Evolutionary conservation across 2,113 vertebrate genomes (phyloP).

Genomic region (Marmota monax): DNA sequence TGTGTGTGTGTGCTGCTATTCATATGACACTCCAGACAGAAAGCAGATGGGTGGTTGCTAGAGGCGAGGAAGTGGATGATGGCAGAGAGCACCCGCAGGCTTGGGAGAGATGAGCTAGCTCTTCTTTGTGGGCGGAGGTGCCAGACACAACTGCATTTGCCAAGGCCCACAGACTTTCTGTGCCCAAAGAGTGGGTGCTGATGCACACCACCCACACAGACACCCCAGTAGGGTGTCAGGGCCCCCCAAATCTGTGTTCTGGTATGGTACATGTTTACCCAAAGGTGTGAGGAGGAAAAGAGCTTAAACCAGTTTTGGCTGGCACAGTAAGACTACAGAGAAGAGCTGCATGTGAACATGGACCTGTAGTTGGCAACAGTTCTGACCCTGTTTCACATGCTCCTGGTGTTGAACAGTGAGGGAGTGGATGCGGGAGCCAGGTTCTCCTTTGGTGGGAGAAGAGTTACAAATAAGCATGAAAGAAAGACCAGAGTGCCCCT

Average conservation of each 20-base stretch:
- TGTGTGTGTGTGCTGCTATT: rapidly evolving
- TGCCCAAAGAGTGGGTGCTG: neutral
- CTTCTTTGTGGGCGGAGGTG: neutral
- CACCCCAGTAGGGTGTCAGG: neutral
- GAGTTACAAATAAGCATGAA: rapidly evolving
- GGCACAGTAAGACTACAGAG: neutral
- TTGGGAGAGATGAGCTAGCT: no score
- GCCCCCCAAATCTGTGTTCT: neutral
- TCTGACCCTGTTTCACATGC: rapidly evolving
- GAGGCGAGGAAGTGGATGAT: neutral
- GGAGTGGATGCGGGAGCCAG: rapidly evolving
- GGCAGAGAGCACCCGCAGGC: no score
- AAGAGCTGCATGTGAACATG: rapidly evolving
- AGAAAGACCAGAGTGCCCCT: rapidly evolving
- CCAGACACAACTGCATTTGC: neutral
- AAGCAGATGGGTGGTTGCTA: no score
- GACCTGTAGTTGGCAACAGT: rapidly evolving
- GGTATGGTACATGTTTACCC: rapidly evolving
- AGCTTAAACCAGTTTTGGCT: neutral
- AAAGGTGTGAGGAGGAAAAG: neutral
- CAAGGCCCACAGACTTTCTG: neutral
- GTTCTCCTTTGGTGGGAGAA: neutral
- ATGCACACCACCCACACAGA: rapidly evolving
- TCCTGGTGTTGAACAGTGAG: rapidly evolving
- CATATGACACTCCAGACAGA: neutral